These are phyloP conservation scores for Fopius arisanus DNA, from an alignment of 1,140 invertebrate species.

Conservation along the genomic window DNA sequence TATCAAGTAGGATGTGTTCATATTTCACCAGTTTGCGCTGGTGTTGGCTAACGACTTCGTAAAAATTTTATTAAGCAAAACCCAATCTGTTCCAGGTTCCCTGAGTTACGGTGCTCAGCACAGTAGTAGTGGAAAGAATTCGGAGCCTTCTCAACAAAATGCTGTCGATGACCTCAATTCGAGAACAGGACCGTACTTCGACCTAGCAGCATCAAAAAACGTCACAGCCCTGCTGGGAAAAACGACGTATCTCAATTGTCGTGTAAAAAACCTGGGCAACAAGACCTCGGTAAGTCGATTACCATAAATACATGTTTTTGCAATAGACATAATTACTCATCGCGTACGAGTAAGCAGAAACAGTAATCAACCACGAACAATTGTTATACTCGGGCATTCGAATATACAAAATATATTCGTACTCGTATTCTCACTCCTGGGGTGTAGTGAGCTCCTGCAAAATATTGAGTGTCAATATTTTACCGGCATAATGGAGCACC, in stretches of 20 bases:
- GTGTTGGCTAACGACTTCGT: no score
- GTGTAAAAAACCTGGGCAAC: constrained; percentile 85
- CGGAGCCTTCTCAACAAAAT: constrained; percentile 52
- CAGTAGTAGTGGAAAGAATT: constrained; percentile 49
- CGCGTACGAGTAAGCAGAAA: background rate
- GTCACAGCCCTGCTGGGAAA: constrained; percentile 85
- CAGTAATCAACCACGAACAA: constrained; percentile 14
- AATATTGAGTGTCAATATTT: constrained; percentile 58
- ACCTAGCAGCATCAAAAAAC: constrained; percentile 75
- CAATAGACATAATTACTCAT: background rate
- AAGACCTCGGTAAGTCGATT: constrained; percentile 76
- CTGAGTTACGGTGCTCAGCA: constrained; percentile 52
- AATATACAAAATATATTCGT: background rate
- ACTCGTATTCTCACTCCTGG: constrained; percentile 12
- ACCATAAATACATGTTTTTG: background rate
- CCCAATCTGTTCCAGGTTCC: constrained; percentile 50
- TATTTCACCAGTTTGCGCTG: no score
- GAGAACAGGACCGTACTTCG: constrained; percentile 72
- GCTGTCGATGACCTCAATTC: constrained; percentile 47
- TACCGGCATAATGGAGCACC: constrained; percentile 48
- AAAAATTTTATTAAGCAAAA: background rate
- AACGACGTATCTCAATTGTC: constrained; percentile 84
- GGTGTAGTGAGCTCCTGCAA: constrained; percentile 29
- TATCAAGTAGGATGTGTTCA: no score
- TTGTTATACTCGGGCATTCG: background rate